Evolutionary conservation across 2,888 invertebrate genomes (phyloP).

Genomic region (Chalcis sispes): DNA sequence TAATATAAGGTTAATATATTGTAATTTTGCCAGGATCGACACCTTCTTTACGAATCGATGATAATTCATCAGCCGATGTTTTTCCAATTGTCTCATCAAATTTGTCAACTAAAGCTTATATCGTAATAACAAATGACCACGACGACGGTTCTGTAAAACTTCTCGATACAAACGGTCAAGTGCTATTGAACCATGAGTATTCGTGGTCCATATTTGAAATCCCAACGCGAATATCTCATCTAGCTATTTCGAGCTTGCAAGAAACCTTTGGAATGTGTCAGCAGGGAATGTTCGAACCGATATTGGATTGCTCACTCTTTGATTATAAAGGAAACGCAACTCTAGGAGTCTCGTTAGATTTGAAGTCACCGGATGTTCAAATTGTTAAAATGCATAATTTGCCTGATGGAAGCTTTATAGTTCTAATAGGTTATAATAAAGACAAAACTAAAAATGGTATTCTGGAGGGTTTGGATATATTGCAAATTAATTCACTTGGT

Average conservation of each 20-base stretch:
- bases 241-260: not conserved
- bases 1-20: no score
- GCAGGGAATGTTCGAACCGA: not conserved
- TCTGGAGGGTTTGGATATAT: not conserved
- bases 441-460: not conserved
- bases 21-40: no score
- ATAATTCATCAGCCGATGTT: not conserved
- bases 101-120: not conserved
- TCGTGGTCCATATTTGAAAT: conserved; percentile 16
- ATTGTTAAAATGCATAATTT: not conserved
- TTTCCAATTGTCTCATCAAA: not conserved
- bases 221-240: not conserved
- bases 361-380: not conserved
- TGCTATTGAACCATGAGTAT: not conserved
- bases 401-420: not conserved
- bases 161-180: not conserved
- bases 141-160: not conserved
- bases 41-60: not conserved
- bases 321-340: not conserved
- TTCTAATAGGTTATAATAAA: not conserved
- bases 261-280: conserved; percentile 7
- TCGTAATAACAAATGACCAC: not conserved
- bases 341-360: not conserved
- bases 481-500: not conserved
- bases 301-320: not conserved